A percentile compares a stretch with the other conserved stretches of the same genome.
These are phyloP conservation scores for Corythoichthys haematopterus DNA, from an alignment of 2,113 vertebrate species.

Conservation along the genomic window DNA sequence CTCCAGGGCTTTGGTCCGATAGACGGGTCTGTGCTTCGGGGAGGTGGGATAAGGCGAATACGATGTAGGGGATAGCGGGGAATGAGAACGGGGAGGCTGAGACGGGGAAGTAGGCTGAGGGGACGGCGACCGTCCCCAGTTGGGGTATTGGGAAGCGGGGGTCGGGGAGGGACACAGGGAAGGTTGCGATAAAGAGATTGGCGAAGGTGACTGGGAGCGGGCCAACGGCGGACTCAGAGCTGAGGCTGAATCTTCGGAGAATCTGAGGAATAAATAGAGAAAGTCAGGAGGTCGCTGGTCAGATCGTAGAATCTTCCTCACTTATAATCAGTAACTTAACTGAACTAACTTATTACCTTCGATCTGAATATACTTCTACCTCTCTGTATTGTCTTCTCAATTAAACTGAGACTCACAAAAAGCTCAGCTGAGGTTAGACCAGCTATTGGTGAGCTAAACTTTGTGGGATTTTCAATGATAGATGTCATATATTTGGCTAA, in stretches of 20 bases:
- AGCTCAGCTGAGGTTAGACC: background rate
- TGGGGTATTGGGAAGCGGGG: slow-evolving; percentile 67
- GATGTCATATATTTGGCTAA: background rate
- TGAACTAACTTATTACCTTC: background rate
- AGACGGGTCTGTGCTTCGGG: slow-evolving; percentile 74
- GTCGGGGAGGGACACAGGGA: slow-evolving; percentile 70
- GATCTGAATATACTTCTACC: background rate
- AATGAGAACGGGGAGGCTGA: slow-evolving; percentile 76
- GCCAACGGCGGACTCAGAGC: slow-evolving; percentile 77
- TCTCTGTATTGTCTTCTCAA: background rate
- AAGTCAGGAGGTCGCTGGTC: slow-evolving; percentile 12
- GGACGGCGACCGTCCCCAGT: slow-evolving; percentile 70
- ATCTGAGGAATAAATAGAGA: slow-evolving; percentile 61
- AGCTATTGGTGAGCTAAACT: background rate
- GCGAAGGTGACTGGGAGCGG: slow-evolving; percentile 74
- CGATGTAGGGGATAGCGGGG: slow-evolving; percentile 73
- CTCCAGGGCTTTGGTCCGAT: slow-evolving; percentile 74
- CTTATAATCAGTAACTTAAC: background rate
- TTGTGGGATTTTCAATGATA: background rate
- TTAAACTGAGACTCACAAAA: background rate
- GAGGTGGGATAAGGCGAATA: slow-evolving; percentile 79
- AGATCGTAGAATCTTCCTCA: background rate
- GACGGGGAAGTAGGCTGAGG: slow-evolving; percentile 72
- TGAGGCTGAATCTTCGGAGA: slow-evolving; percentile 80
- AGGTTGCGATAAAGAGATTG: slow-evolving; percentile 71